A percentile compares a stretch with the other conserved stretches of the same genome.
phyloP scores from a whole-genome alignment of 1,140 invertebrate species.

The Ganaspis sp. region DNA sequence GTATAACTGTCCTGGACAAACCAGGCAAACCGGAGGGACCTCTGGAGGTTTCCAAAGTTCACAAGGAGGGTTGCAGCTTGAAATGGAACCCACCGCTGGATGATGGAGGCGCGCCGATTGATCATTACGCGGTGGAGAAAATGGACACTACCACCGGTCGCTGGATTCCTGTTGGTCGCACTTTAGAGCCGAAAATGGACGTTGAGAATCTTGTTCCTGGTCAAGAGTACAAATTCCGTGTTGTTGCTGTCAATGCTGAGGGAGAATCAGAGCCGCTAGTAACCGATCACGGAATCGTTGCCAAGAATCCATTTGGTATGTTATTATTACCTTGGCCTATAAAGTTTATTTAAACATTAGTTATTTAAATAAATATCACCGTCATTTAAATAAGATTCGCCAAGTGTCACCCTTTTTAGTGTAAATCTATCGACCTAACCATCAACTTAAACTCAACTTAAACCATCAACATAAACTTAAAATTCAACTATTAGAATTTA shows the following conservation, averaged over 20 bases:
- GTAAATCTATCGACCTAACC: not conserved
- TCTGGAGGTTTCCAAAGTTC: slow-evolving; percentile 92
- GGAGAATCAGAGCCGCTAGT: slow-evolving; percentile 95
- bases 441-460: not conserved
- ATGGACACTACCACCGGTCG: slow-evolving; percentile 89
- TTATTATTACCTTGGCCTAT: slow-evolving; percentile 24
- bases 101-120: slow-evolving; percentile 94
- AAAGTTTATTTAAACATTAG: slow-evolving; percentile 10
- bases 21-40: slow-evolving; percentile 95
- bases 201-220: slow-evolving; percentile 90
- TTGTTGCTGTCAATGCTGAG: slow-evolving; percentile 95
- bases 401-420: slow-evolving; percentile 10
- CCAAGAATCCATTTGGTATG: slow-evolving; percentile 98
- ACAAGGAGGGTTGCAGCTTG: slow-evolving; percentile 94
- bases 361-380: slow-evolving; percentile 12
- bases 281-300: slow-evolving; percentile 91
- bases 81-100: slow-evolving; percentile 96
- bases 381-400: slow-evolving; percentile 21
- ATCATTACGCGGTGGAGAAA: slow-evolving; percentile 95
- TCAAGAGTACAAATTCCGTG: slow-evolving; percentile 98
- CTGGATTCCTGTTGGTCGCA: slow-evolving; percentile 88
- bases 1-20: slow-evolving; percentile 91
- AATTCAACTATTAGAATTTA: too few relatives aligned
- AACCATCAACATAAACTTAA: too few relatives aligned
- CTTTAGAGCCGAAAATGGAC: slow-evolving; percentile 89